phyloP scores from a whole-genome alignment of 2,113 vertebrate species.

The Mus musculus region DNA sequence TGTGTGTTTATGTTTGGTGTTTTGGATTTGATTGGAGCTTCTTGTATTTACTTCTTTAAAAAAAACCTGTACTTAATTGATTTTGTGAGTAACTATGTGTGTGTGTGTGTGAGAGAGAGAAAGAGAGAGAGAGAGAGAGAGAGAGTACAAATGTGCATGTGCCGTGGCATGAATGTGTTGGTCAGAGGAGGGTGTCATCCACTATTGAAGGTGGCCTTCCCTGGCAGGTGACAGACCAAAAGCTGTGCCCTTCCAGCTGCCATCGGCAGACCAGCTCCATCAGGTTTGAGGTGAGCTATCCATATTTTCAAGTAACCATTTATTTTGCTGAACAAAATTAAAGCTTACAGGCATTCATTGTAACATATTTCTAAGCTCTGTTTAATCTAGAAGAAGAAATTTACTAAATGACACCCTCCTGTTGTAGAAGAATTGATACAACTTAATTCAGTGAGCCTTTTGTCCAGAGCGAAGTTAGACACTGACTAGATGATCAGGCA shows the following conservation, averaged over 20 bases:
- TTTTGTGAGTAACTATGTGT: not conserved
- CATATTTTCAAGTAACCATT: conserved; percentile 59
- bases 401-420: conserved; percentile 49
- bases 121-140: not conserved
- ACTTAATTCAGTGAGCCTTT: not conserved
- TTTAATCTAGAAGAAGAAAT: conserved; percentile 53
- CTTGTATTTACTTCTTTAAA: too few relatives aligned
- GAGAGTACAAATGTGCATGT: not conserved
- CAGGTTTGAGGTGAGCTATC: conserved; percentile 35
- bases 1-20: not conserved
- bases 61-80: too few relatives aligned
- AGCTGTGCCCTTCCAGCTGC: not conserved
- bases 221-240: not conserved
- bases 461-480: not conserved
- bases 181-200: not conserved
- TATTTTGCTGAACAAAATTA: conserved; percentile 71
- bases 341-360: not conserved
- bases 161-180: not conserved
- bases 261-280: not conserved
- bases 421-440: conserved; percentile 17
- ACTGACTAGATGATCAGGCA: not conserved
- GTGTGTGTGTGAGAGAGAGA: not conserved
- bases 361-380: not conserved
- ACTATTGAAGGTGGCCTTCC: not conserved
- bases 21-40: too few relatives aligned